These are phyloP conservation scores for Allacma fusca DNA, from an alignment of 2,888 invertebrate species.

Conservation along the genomic window DNA sequence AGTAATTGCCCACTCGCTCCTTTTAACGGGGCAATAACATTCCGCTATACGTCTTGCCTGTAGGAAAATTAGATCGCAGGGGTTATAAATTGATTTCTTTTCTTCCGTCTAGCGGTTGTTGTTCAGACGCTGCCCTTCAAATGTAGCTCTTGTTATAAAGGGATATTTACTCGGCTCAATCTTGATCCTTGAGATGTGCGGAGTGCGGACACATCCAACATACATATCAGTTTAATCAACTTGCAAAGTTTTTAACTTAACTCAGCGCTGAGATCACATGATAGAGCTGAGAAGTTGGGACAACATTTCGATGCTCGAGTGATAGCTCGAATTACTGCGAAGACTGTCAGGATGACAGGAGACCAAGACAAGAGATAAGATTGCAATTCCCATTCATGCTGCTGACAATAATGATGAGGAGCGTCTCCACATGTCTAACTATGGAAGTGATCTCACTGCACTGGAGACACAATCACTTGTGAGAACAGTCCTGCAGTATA, in stretches of 20 bases:
- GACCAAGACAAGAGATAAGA: constrained; percentile 12
- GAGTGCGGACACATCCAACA: too few species aligned
- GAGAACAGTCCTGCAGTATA: background rate
- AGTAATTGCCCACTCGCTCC: too few species aligned
- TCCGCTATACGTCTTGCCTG: too few species aligned
- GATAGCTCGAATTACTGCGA: constrained; percentile 3
- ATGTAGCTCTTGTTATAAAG: too few species aligned
- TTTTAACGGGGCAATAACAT: too few species aligned
- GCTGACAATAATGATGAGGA: constrained; percentile 7
- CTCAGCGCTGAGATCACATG: background rate
- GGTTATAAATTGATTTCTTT: too few species aligned
- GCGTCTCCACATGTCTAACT: background rate
- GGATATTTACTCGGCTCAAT: too few species aligned
- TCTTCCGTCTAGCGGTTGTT: too few species aligned
- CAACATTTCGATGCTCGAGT: background rate
- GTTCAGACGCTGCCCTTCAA: too few species aligned
- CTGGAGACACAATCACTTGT: background rate
- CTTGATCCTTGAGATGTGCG: too few species aligned
- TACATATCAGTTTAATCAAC: background rate
- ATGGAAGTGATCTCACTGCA: background rate
- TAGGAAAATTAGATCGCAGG: too few species aligned
- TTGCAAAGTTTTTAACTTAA: background rate
- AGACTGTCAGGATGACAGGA: constrained; percentile 7
- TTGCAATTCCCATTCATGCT: background rate
- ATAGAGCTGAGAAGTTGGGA: background rate